Percentiles rank a stretch among this genome's conserved stretches.
phyloP scores from a whole-genome alignment of 2,888 invertebrate genomes.

The Dinocampus coccinellae region DNA sequence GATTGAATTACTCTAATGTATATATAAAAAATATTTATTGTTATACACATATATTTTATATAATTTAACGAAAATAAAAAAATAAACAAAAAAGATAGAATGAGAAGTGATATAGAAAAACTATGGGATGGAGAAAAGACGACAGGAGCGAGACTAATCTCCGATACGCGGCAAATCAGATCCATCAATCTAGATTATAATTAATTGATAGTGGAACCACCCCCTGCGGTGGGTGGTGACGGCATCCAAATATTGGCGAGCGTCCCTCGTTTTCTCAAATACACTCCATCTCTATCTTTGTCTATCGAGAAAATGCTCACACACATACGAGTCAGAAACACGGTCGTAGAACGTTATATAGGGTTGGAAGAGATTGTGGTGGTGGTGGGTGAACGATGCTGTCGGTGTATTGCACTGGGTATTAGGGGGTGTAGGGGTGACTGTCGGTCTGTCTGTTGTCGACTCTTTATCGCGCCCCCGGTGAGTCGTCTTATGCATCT shows the following conservation, averaged over 20 bases:
- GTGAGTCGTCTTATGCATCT: conserved; percentile 70
- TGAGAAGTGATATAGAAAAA: background rate
- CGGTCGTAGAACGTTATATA: conserved; percentile 4
- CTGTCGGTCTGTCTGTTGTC: conserved; percentile 70
- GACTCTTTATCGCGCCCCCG: conserved; percentile 70
- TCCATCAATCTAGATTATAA: conserved; percentile 70
- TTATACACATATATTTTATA: too few relatives aligned
- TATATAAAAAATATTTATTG: background rate
- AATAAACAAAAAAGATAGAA: background rate
- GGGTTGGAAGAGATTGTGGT: conserved; percentile 28
- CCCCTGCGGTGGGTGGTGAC: conserved; percentile 59
- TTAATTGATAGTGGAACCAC: conserved; percentile 68
- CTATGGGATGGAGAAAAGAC: conserved; percentile 48
- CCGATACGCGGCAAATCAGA: conserved; percentile 63
- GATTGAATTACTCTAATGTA: too few relatives aligned
- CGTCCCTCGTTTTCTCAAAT: conserved; percentile 34
- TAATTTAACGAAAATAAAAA: too few relatives aligned
- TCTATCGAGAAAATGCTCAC: conserved; percentile 31
- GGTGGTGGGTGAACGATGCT: conserved; percentile 35
- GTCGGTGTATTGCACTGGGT: conserved; percentile 66
- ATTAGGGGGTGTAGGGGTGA: conserved; percentile 65
- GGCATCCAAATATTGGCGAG: conserved; percentile 46
- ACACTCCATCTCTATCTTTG: background rate
- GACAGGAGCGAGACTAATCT: conserved; percentile 68
- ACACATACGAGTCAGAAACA: conserved; percentile 13